Base-by-base conservation (phyloP, 2,797 vertebrate genomes). In the Craterocephalus amniculus region DNA sequence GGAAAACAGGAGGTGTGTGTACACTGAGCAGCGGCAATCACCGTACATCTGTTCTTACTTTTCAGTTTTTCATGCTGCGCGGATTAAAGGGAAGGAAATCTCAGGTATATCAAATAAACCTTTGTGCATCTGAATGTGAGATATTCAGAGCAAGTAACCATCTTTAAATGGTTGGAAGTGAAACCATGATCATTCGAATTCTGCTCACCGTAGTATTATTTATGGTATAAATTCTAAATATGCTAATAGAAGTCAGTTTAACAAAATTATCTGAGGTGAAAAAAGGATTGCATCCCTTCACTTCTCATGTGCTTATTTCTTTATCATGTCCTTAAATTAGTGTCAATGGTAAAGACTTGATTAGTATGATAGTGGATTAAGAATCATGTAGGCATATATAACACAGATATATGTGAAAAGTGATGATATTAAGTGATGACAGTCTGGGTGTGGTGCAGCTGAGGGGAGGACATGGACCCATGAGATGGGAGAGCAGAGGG, bases 401-500 rank as follows among this genome's bases (percentile, higher is more conserved):
- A 64, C 22, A 55, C 57, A 63, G 54, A 72, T 70, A 70, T 71
- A 73, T 66, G 52, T 66, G 67, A 72, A 78, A 75, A 83, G 76
- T 61, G 76, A 63, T 81, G 63, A 56, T 76, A 73, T 78, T 79
- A 74, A 58, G 72, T 73, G 82, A 84, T 81, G 79, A 79, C 72
- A 80, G 79, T 56, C 65, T 79, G 84, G 84, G 85, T 87, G 89
- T 89, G 88, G 87, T 74, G 81, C 76, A 75, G 80, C 69, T 70
- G 79, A 84, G 86, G 82, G 71, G 85, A 87, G 79, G 79, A 90
- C 87, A 87, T 79, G 78, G 86, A 89, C 88, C 87, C 84, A 86
- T 72, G 88, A 89, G 88, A 90, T 86, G 83, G 81, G 69, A 68
- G 83, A 90, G 87, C 85, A 84, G 80, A 87, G 86, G 84, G 90